Percentiles rank a stretch among this genome's conserved stretches.
phyloP scores from a whole-genome alignment of 2,113 vertebrate species.

The Promerops cafer region DNA sequence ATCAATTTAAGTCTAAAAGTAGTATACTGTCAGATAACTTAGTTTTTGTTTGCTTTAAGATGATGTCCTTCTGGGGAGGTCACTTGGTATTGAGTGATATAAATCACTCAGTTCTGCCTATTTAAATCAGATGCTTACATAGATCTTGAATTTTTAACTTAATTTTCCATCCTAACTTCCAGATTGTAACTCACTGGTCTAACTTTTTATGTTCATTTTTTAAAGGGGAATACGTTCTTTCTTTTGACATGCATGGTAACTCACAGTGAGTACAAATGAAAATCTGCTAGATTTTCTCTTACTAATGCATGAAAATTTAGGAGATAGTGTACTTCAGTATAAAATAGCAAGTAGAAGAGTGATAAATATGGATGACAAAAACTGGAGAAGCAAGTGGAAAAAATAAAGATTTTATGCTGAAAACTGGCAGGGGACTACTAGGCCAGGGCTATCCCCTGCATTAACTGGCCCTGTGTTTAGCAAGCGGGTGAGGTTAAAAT shows the following conservation, averaged over 20 bases:
- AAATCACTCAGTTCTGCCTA: background rate
- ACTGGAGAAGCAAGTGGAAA: background rate
- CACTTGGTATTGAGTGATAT: fast-evolving
- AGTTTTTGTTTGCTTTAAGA: background rate
- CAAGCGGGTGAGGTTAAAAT: background rate
- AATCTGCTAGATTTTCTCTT: background rate
- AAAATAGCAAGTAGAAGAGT: background rate
- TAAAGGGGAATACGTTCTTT: background rate
- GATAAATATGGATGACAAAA: background rate
- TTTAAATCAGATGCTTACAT: background rate
- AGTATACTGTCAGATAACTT: background rate
- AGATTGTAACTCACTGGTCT: background rate
- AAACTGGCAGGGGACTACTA: background rate
- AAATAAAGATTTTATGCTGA: background rate
- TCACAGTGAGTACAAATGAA: background rate
- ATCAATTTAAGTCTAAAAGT: background rate
- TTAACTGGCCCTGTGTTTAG: background rate
- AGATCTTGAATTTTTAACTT: background rate
- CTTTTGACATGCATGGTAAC: background rate
- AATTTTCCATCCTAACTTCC: background rate
- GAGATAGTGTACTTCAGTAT: background rate
- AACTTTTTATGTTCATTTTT: background rate
- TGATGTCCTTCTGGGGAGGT: background rate
- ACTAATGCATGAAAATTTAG: background rate
- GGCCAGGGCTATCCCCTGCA: background rate